Percentiles rank a stretch among this genome's conserved stretches.
These are phyloP conservation scores for Aradophagus sp. DNA, from an alignment of 1,140 invertebrate species.

Conservation along the genomic window DNA sequence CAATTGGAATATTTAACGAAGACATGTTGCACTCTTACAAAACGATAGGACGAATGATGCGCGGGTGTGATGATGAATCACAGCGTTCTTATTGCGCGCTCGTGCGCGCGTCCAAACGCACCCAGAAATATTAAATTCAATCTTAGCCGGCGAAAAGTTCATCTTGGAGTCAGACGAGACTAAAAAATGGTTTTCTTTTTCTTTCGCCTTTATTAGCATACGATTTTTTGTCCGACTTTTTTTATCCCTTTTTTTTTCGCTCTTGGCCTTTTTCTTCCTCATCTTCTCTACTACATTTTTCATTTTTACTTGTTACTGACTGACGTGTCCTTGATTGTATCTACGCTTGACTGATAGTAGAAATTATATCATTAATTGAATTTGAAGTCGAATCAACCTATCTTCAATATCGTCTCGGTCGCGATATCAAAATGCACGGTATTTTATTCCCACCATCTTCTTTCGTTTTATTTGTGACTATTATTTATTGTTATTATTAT, in stretches of 20 bases:
- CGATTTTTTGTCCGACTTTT: conserved; percentile 5
- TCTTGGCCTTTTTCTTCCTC: conserved; percentile 1
- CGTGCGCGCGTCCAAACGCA: conserved; percentile 36
- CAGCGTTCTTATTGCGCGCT: conserved; percentile 18
- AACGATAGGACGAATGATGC: conserved; percentile 51
- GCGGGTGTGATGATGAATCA: conserved; percentile 67
- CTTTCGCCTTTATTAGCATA: conserved; percentile 46
- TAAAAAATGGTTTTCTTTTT: conserved; percentile 32
- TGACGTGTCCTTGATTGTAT: conserved; percentile 52
- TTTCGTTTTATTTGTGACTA: too few relatives aligned
- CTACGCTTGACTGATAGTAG: conserved; percentile 45
- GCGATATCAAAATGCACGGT: too few relatives aligned
- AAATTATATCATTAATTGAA: conserved; percentile 54
- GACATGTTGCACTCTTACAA: conserved; percentile 41
- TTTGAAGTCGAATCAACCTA: conserved; percentile 29
- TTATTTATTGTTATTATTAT: too few relatives aligned
- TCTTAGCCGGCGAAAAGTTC: conserved; percentile 42
- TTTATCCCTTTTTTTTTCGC: not conserved
- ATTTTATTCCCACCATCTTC: too few relatives aligned
- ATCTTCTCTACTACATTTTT: not conserved
- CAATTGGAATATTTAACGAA: conserved; percentile 65
- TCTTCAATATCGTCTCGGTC: conserved; percentile 14
- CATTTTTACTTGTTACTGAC: conserved; percentile 16
- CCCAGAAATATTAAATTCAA: conserved; percentile 59
- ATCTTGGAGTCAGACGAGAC: conserved; percentile 31